Evolutionary conservation across 2,113 vertebrate species (phyloP), one percentile per base, ranked within the genome.

Genomic region (Zootoca vivipara): DNA sequence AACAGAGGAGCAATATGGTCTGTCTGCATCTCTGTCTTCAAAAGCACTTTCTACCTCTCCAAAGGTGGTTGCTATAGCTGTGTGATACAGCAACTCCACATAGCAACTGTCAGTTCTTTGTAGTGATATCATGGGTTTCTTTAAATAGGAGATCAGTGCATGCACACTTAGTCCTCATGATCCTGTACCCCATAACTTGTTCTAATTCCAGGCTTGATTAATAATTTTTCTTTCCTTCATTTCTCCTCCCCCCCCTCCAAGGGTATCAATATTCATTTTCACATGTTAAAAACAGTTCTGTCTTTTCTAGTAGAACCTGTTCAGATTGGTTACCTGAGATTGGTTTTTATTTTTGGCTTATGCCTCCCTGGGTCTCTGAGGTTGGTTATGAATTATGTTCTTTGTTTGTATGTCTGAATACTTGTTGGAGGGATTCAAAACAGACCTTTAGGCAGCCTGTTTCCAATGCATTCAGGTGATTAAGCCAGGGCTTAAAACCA

Each of bases 211-310:
- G 72, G 46, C 24, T 56, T 77, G 62, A 79, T 40, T 35, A 46
- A 20, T 20, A 38, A 42, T 20, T 4, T 92, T 40, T 90, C 78
- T 74, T n/a, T 33, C 33, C 26, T 56, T 58, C 46, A 65, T 79
- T 67, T 90, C 64, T 87, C 80, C 82, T 1, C 3, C 28, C 56
- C 16, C 1, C 93, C 82, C 82, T 72, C 58, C 52, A 83, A 85
- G 12, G 33, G 26, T 72, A 72, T n/a, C 30, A 72, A 72, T 15
- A 33, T n/a, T 72, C 30, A 69, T 8, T 52, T 52, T 52, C 46
- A 52, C 46, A 46, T 46, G 46, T 46, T 46, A 46, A 46, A 69
- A 26, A 69, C 22, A 69, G 28, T 28, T 69, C 67, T 2, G 67
- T 69, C 67, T 7, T 24, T 69, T 69, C 7, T 10, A 69, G 24